phyloP scores from a whole-genome alignment of 2,888 invertebrate species.

The Phlogophora meticulosa region DNA sequence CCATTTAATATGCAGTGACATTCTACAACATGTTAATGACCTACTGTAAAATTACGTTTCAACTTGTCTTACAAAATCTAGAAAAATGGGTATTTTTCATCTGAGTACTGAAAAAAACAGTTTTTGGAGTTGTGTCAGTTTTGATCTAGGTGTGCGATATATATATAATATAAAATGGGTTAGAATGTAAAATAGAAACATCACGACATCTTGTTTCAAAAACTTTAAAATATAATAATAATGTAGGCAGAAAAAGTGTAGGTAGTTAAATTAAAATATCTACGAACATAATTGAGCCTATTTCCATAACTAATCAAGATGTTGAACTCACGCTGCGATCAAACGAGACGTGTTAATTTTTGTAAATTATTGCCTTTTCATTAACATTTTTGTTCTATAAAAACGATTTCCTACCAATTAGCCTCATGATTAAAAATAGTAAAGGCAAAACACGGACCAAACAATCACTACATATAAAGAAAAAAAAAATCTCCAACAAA shows the following conservation, averaged over 20 bases:
- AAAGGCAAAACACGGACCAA: slow-evolving; percentile 6
- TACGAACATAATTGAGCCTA: slow-evolving; percentile 39
- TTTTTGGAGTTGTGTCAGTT: too few species aligned
- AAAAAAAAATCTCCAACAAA: neutral
- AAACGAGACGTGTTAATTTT: slow-evolving; percentile 60
- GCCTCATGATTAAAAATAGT: slow-evolving; percentile 6
- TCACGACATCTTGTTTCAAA: slow-evolving; percentile 6
- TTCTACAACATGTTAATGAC: too few species aligned
- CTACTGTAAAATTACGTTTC: too few species aligned
- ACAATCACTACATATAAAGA: neutral
- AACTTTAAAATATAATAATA: slow-evolving; percentile 13
- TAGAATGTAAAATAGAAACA: too few species aligned
- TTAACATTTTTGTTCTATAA: slow-evolving; percentile 49
- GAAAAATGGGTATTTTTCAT: too few species aligned
- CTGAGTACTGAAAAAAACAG: too few species aligned
- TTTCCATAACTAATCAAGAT: slow-evolving; percentile 65
- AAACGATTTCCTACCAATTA: slow-evolving; percentile 36
- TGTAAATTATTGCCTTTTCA: slow-evolving; percentile 44
- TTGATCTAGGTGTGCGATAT: too few species aligned
- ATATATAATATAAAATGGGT: too few species aligned
- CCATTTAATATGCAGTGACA: too few species aligned
- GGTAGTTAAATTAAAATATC: slow-evolving; percentile 52
- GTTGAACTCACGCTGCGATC: slow-evolving; percentile 63
- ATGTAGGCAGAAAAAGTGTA: slow-evolving; percentile 36
- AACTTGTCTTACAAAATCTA: too few species aligned